A percentile compares a stretch with the other conserved stretches of the same genome.
Evolutionary conservation across 2,113 vertebrate species (phyloP).

Genomic region (Anhinga anhinga): DNA sequence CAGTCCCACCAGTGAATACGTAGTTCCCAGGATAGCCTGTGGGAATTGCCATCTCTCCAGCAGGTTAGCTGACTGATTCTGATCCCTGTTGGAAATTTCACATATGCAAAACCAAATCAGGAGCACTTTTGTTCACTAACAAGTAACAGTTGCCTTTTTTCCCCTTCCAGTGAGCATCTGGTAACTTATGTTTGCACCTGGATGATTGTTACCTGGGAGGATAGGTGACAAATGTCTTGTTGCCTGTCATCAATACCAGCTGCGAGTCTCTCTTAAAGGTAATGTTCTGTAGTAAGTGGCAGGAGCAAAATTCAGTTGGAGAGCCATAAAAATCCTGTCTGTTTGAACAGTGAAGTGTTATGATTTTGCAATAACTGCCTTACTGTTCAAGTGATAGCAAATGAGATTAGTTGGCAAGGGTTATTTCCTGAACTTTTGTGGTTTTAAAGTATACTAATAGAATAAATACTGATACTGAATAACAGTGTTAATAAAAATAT

Average conservation of each 20-base stretch:
- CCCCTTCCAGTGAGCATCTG: constrained; percentile 4
- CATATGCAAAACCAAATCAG: background rate
- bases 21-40: background rate
- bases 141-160: background rate
- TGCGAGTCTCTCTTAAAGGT: constrained; percentile 42
- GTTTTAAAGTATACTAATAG: background rate
- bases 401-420: background rate
- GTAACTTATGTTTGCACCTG: constrained; percentile 43
- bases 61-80: background rate
- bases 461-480: background rate
- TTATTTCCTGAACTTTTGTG: constrained; percentile 15
- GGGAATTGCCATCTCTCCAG: background rate
- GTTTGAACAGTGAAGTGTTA: constrained; percentile 63
- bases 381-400: constrained; percentile 37
- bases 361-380: constrained; percentile 59
- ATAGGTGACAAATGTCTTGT: constrained; percentile 20
- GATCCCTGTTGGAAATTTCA: background rate
- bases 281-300: constrained; percentile 9
- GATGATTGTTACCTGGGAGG: background rate
- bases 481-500: constrained; percentile 1
- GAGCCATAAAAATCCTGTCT: constrained; percentile 48
- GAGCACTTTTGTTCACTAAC: background rate
- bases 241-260: constrained; percentile 46
- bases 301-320: constrained; percentile 53
- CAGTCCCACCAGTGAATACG: background rate